Conservation (phyloP, 2,888 invertebrate species). For the Deroplatys truncata region DNA sequence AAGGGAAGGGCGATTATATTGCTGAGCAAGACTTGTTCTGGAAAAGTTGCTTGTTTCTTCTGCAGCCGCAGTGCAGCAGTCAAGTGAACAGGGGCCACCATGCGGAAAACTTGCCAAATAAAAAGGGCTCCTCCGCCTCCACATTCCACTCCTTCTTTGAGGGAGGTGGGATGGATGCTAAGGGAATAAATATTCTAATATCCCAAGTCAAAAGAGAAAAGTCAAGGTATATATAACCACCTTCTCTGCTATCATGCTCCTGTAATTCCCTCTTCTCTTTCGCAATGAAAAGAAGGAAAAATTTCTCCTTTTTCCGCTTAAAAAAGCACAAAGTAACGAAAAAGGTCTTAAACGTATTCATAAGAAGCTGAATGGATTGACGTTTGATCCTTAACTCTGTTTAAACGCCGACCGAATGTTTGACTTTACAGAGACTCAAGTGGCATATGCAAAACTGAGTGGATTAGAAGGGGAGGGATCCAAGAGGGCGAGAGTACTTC, state of each 20-base stretch:
- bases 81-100: constrained; percentile 3
- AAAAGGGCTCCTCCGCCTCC: constrained; percentile 7
- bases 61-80: background rate
- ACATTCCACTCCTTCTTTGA: constrained; percentile 8
- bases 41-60: background rate
- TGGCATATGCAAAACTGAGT: constrained; percentile 35
- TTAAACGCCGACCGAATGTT: constrained; percentile 33
- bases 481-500: constrained; percentile 13
- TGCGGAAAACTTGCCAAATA: constrained; percentile 22
- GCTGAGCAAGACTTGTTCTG: too few species aligned
- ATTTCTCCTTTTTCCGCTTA: constrained; percentile 23
- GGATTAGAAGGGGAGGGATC: constrained; percentile 25
- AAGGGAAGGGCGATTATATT: too few species aligned
- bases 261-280: constrained; percentile 26
- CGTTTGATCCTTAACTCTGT: constrained; percentile 32
- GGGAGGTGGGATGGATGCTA: background rate
- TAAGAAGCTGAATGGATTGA: constrained; percentile 34
- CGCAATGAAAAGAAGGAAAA: constrained; percentile 15
- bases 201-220: constrained; percentile 18
- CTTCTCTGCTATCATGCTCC: constrained; percentile 19
- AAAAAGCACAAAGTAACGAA: constrained; percentile 27
- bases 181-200: constrained; percentile 27
- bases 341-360: constrained; percentile 30
- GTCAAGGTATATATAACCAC: constrained; percentile 15
- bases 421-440: constrained; percentile 31